Conservation (phyloP, 2,113 vertebrate species). For the Castor canadensis region DNA sequence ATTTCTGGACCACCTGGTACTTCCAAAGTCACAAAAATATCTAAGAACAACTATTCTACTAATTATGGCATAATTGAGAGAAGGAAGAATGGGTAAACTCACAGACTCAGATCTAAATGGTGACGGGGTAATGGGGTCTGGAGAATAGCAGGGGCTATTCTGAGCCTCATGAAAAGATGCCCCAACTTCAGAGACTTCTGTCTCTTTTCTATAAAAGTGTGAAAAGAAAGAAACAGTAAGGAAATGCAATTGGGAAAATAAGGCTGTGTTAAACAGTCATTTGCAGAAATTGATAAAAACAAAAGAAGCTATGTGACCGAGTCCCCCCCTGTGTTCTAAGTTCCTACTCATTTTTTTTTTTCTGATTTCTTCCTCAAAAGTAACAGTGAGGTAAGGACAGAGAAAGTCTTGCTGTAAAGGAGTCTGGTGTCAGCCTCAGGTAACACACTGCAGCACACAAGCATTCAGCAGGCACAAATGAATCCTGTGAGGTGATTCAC, state of each 20-base stretch:
- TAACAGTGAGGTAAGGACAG: not conserved
- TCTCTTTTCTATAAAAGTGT: not conserved
- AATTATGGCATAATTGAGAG: not conserved
- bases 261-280: slow-evolving; percentile 39
- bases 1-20: not conserved
- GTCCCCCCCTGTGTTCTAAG: not conserved
- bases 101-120: not conserved
- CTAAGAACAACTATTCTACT: slow-evolving; percentile 7
- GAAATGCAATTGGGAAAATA: not conserved
- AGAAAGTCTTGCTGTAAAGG: not conserved
- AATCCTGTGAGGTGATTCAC: slow-evolving; percentile 11
- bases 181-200: not conserved
- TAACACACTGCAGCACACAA: not conserved
- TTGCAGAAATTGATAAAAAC: slow-evolving; percentile 34
- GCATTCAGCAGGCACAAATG: not conserved
- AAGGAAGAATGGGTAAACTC: not conserved
- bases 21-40: slow-evolving; percentile 31
- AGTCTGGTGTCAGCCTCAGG: not conserved
- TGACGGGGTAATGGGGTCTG: not conserved
- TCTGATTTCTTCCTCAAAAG: slow-evolving; percentile 29
- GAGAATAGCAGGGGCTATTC: not conserved
- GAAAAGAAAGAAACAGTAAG: slow-evolving; percentile 49
- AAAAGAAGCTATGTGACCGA: not conserved
- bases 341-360: not conserved
- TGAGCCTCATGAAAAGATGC: slow-evolving; percentile 36